These are phyloP conservation scores for Allygus modestus DNA, from an alignment of 2,888 invertebrate species.

Conservation along the genomic window DNA sequence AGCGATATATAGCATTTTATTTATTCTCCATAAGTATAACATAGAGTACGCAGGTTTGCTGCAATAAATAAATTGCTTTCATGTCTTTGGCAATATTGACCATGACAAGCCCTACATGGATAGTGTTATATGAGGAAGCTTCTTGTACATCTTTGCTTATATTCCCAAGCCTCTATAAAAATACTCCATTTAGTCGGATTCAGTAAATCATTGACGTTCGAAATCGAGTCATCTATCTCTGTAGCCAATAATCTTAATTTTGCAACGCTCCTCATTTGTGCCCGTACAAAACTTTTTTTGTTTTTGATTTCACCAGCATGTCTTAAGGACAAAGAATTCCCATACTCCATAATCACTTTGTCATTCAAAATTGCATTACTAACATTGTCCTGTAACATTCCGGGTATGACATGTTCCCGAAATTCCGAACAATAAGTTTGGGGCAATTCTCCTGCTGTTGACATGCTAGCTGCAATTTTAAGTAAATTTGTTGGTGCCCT, in stretches of 20 bases:
- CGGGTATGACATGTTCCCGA: not conserved
- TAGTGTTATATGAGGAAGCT: no score
- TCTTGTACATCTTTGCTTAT: not conserved
- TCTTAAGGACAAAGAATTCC: no score
- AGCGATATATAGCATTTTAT: no score
- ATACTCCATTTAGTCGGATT: not conserved
- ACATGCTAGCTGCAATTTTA: not conserved
- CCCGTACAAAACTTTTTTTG: not conserved
- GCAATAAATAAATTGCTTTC: not conserved
- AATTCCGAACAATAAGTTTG: no score
- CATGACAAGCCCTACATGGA: not conserved
- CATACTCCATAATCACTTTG: not conserved
- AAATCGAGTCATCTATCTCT: not conserved
- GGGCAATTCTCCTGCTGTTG: not conserved
- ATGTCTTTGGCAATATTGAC: slow-evolving; percentile 14
- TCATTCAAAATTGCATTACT: not conserved
- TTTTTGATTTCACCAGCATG: not conserved
- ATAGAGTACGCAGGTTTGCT: no score
- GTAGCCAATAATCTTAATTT: not conserved
- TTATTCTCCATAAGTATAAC: no score
- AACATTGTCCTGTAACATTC: not conserved
- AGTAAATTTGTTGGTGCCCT: not conserved
- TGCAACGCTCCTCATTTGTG: not conserved
- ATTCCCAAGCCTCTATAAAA: not conserved
- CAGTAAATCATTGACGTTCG: not conserved